Base-by-base conservation (phyloP, 2,888 invertebrate genomes). In the Nephrocerus scutellatus region DNA sequence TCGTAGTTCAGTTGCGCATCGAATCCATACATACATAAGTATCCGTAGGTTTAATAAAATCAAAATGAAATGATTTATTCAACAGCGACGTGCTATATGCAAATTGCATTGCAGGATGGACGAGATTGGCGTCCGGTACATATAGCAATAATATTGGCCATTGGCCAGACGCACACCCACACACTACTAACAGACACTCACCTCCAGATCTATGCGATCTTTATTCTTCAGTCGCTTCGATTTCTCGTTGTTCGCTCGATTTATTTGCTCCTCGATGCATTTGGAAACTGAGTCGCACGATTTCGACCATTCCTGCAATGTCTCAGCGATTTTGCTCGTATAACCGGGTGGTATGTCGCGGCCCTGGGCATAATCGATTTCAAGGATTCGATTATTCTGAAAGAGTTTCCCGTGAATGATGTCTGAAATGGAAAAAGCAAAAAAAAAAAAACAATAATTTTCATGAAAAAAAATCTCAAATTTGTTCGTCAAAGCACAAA, bases 371-470 rank as follows among this genome's bases (percentile, higher is more conserved):
- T 87, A 92, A 63, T 96, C 95, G 1, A 96, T 84, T 70, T 96
- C 95, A 23, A 96, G 73, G 48, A 86, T 84, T 52, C 87, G 86
- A 66, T 92, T 90, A 60, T 90, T 89, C 65, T 96, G 96, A 68
- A 96, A 96, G 49, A 97, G 71, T 70, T 95, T 96, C 3, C 95
- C 96, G 52, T 89, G 89, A 53, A 95, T 91, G 50, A 96, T 89
- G 63, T 91, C 90, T 81, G 68, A 1, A 72, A 60, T 55, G 15
- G 34, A 19, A 16, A 24, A 44, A 16, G 15, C 32, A 40, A 38
- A 13, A 36, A 28, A 30, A 20, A 44, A 30, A 35, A 43, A 37
- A 30, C 15, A 44, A 49, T 22, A 39, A 30, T 28, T 15, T 24
- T 24, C 21, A 25, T 28, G 19, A 29, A 44, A 31, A 16, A 37